Evolutionary conservation across 2,113 vertebrate genomes (phyloP).

Genomic region (Gnathonemus echidnorhynchus): DNA sequence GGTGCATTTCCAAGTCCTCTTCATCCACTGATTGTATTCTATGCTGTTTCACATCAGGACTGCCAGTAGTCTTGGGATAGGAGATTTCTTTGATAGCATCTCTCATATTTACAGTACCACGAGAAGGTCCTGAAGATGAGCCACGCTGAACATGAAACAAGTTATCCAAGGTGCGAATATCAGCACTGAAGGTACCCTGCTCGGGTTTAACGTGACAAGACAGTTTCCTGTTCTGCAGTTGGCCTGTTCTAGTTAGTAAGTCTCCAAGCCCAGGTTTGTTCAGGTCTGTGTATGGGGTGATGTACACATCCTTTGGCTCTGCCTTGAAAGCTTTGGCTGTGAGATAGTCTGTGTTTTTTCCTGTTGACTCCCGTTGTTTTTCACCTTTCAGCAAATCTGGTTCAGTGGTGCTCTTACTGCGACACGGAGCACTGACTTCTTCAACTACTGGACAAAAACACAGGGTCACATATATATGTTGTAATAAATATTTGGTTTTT

Average conservation of each 20-base stretch:
- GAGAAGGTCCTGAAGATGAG: background rate
- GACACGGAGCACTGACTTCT: background rate
- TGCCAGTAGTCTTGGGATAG: background rate
- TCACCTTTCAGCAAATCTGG: background rate
- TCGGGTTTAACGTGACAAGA: slow-evolving; percentile 4
- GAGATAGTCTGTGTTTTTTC: background rate
- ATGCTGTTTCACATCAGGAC: background rate
- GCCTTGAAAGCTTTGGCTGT: background rate
- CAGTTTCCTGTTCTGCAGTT: background rate
- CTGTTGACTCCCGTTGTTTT: background rate
- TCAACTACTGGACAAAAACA: background rate
- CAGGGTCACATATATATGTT: background rate
- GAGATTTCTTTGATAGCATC: background rate
- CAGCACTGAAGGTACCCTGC: background rate
- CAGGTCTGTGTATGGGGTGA: background rate
- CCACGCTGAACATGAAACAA: background rate
- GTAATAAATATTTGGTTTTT: background rate
- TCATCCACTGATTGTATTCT: background rate
- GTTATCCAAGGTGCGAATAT: background rate
- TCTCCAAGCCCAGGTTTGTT: background rate
- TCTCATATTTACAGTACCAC: background rate
- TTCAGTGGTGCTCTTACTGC: background rate
- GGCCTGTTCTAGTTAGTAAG: background rate
- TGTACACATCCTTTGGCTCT: background rate
- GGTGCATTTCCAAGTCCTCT: background rate